phyloP scores from a whole-genome alignment of 2,797 vertebrate genomes.

The Phrynocephalus guinanensis region DNA sequence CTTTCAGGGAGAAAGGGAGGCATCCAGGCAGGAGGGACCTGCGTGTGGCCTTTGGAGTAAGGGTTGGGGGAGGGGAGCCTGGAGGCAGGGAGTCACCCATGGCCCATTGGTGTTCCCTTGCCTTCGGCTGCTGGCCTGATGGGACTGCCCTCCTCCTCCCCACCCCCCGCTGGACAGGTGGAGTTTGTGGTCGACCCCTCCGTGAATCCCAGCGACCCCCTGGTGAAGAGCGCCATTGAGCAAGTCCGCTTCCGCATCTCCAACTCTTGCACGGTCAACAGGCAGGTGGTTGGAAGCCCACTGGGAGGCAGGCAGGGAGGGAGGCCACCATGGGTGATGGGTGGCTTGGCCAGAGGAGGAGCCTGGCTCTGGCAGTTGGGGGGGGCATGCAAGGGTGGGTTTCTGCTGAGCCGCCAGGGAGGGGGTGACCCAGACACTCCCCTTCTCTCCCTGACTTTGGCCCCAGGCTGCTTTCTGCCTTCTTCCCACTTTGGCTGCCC shows the following conservation, averaged over 20 bases:
- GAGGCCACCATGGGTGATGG: neutral
- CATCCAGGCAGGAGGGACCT: neutral
- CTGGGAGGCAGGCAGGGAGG: neutral
- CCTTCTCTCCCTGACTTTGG: neutral
- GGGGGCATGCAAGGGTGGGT: neutral
- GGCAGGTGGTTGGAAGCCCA: conserved; percentile 77
- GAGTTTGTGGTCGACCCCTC: conserved; percentile 94
- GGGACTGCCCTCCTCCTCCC: neutral
- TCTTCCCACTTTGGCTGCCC: too few species aligned
- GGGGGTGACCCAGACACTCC: neutral
- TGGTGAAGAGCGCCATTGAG: conserved; percentile 89
- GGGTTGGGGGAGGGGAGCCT: neutral
- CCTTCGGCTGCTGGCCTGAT: too few species aligned
- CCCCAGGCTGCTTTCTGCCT: neutral
- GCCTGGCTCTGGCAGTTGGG: neutral
- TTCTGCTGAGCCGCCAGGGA: too few species aligned
- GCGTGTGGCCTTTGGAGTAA: too few species aligned
- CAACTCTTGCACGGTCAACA: conserved; percentile 83
- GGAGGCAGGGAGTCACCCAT: too few species aligned
- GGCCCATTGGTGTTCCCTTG: too few species aligned
- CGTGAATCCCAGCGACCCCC: conserved; percentile 85
- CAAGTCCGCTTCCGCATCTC: conserved; percentile 96
- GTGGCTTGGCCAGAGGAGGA: neutral
- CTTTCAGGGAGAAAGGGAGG: neutral
- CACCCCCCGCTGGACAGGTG: conserved; percentile 77